Conservation (phyloP, 2,113 vertebrate species). For the Cinclus cinclus region DNA sequence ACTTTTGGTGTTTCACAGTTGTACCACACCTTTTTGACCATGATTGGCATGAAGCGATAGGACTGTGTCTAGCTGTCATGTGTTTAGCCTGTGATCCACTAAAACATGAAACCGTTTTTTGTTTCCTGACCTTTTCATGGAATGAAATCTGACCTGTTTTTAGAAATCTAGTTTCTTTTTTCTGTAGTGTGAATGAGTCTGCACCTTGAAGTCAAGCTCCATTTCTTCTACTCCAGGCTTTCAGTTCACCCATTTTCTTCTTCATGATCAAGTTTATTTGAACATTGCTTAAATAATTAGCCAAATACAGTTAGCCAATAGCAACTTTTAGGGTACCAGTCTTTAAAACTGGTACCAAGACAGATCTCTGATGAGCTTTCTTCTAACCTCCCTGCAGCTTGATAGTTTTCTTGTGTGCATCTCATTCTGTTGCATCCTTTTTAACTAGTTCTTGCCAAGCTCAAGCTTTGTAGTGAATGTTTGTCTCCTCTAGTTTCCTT, state of each 20-base stretch:
- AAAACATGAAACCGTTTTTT: neutral
- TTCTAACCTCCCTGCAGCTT: neutral
- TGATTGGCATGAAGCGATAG: fast-evolving
- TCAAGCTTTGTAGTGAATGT: neutral
- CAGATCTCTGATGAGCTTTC: neutral
- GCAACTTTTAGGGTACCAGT: neutral
- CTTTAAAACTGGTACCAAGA: neutral
- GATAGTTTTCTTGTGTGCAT: neutral
- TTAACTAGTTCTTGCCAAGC: neutral
- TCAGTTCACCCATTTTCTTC: neutral
- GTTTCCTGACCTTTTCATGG: neutral
- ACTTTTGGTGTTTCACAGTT: neutral
- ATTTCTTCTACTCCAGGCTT: neutral
- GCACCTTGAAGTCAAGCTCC: neutral
- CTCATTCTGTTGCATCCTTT: neutral
- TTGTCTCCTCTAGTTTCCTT: neutral
- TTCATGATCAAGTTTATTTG: neutral
- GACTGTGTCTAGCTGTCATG: neutral
- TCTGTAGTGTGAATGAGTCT: neutral
- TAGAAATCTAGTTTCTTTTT: neutral
- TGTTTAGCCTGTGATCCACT: neutral
- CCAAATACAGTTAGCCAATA: neutral
- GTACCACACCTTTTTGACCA: neutral
- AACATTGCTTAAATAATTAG: neutral
- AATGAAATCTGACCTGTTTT: neutral